phyloP scores from a whole-genome alignment of 53 echinoderm and acorn worm species.

The Actinopyga echinites region DNA sequence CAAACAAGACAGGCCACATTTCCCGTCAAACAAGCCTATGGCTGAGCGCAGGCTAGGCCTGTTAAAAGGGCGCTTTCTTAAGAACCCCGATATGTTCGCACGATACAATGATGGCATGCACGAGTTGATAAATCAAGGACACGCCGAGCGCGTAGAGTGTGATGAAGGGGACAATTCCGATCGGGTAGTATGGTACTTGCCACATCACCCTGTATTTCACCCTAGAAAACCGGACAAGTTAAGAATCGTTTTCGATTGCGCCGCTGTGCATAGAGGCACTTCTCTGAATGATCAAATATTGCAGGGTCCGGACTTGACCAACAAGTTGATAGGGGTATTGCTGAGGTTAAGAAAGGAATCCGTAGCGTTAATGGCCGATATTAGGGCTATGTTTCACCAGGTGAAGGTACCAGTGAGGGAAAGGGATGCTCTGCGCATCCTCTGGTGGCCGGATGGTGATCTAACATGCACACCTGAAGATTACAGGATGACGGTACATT shows the following conservation, averaged over 20 bases:
- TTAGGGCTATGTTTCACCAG: constrained; percentile 54
- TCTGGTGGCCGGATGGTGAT: constrained; percentile 55
- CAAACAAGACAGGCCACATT: neutral
- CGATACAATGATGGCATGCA: constrained; percentile 11
- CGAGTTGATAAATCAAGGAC: neutral
- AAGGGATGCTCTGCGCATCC: constrained; percentile 33
- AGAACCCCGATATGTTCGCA: neutral
- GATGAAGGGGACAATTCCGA: neutral
- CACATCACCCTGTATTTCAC: constrained; percentile 39
- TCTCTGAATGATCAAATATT: constrained; percentile 40
- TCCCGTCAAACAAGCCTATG: neutral
- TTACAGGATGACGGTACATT: constrained; percentile 48
- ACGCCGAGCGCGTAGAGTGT: constrained; percentile 23
- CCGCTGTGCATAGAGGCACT: neutral
- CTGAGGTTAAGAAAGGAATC: neutral
- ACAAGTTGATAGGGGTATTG: constrained; percentile 46
- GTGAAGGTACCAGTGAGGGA: constrained; percentile 31
- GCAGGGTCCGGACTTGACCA: constrained; percentile 48
- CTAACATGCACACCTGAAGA: constrained; percentile 1
- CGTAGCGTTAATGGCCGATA: constrained; percentile 35
- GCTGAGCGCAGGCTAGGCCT: neutral
- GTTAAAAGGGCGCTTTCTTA: neutral
- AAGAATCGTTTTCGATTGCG: constrained; percentile 35
- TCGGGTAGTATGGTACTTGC: constrained; percentile 37
- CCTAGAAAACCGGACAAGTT: constrained; percentile 44